A percentile compares a stretch with the other conserved stretches of the same genome.
phyloP scores from a whole-genome alignment of 1,140 invertebrate genomes.

The Metaphire vulgaris region DNA sequence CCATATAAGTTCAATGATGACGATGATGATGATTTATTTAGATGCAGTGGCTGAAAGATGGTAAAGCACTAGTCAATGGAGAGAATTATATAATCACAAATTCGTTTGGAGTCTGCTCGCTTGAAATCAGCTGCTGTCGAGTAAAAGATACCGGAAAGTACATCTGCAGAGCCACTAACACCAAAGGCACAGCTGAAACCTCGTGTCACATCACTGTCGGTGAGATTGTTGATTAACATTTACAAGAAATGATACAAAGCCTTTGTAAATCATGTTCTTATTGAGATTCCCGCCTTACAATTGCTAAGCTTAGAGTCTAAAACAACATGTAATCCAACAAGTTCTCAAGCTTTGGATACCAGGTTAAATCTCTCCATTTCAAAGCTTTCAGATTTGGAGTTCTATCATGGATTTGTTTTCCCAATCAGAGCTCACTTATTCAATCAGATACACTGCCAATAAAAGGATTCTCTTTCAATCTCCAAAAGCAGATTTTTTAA shows the following conservation, averaged over 20 bases:
- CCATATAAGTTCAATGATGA: too few relatives aligned
- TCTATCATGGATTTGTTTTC: too few relatives aligned
- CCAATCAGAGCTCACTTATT: too few relatives aligned
- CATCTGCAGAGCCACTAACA: constrained; percentile 82
- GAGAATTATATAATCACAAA: constrained; percentile 59
- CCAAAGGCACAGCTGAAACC: constrained; percentile 87
- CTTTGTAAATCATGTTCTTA: not conserved
- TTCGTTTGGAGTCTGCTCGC: constrained; percentile 77
- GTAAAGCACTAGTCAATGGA: constrained; percentile 71
- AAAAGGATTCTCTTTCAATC: too few relatives aligned
- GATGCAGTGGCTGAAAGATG: constrained; percentile 85
- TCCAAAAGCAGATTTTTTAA: too few relatives aligned
- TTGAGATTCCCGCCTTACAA: not conserved
- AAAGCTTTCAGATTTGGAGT: too few relatives aligned
- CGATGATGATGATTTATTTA: too few relatives aligned
- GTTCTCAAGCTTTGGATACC: too few relatives aligned
- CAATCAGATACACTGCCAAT: too few relatives aligned
- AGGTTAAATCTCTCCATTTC: too few relatives aligned
- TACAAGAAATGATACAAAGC: not conserved
- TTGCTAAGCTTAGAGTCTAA: not conserved
- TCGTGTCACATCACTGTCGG: constrained; percentile 92
- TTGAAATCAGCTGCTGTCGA: constrained; percentile 91
- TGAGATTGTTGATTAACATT: constrained; percentile 57
- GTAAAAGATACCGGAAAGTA: constrained; percentile 94
- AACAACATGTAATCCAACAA: not conserved